A percentile compares a stretch with the other conserved stretches of the same genome.
These are phyloP conservation scores for Pituophis catenifer DNA, from an alignment of 2,113 vertebrate genomes.

Conservation along the genomic window DNA sequence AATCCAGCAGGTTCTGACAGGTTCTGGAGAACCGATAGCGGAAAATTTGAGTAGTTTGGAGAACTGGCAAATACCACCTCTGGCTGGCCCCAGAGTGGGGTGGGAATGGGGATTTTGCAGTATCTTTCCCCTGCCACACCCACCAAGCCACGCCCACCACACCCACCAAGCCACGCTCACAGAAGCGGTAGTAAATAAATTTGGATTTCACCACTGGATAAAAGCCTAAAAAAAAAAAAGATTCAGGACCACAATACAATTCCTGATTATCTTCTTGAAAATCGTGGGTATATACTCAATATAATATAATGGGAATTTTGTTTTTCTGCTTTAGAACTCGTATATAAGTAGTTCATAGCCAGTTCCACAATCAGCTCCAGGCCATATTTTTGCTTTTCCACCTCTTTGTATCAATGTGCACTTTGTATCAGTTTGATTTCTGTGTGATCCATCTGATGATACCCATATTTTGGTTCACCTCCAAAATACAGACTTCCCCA, in stretches of 20 bases:
- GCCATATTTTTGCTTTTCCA: neutral
- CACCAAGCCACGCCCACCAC: too few species aligned
- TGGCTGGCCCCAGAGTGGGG: too few species aligned
- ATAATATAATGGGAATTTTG: neutral
- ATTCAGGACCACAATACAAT: neutral
- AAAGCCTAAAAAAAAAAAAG: neutral
- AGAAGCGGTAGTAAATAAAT: too few species aligned
- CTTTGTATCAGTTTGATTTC: neutral
- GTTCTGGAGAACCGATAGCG: too few species aligned
- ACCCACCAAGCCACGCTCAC: too few species aligned
- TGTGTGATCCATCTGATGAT: neutral
- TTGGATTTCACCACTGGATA: neutral
- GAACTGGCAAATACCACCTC: too few species aligned
- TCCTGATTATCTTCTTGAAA: neutral
- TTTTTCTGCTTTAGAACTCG: neutral
- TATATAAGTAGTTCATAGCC: neutral
- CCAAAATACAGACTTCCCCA: neutral
- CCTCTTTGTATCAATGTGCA: neutral
- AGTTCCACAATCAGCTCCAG: neutral
- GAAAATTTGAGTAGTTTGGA: too few species aligned
- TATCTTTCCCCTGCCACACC: too few species aligned
- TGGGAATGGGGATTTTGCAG: too few species aligned
- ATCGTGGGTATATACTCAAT: neutral
- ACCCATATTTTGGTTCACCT: neutral
- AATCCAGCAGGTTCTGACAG: too few species aligned